phyloP scores from a whole-genome alignment of 2,797 vertebrate species.

The Muscicapa comitata region DNA sequence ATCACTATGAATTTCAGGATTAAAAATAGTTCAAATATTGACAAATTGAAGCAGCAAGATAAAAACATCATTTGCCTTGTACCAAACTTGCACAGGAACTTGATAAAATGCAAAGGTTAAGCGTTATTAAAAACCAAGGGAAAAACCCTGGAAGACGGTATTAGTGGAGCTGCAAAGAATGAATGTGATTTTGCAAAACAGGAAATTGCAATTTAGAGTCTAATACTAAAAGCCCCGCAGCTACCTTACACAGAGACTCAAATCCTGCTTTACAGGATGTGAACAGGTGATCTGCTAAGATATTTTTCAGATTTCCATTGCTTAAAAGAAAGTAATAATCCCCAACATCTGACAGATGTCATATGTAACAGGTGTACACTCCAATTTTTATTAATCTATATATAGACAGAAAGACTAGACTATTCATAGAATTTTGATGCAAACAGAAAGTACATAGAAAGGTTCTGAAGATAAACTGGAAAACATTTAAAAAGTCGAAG shows the following conservation, averaged over 20 bases:
- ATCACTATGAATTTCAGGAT: neutral
- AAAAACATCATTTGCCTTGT: neutral
- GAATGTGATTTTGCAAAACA: conserved; percentile 13
- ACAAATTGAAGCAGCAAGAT: neutral
- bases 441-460: neutral
- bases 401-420: neutral
- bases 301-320: neutral
- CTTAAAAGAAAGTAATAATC: neutral
- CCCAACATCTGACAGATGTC: neutral
- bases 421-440: neutral
- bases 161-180: neutral
- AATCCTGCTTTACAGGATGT: neutral
- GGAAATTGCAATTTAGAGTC: conserved; percentile 36
- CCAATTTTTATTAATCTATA: neutral
- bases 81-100: neutral
- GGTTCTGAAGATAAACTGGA: neutral
- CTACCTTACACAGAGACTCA: neutral
- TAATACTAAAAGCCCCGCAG: conserved; percentile 32
- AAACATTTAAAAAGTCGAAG: neutral
- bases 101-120: neutral
- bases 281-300: neutral
- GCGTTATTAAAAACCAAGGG: neutral
- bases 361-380: neutral
- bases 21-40: neutral
- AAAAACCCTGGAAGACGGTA: neutral